Evolutionary conservation across 1,140 invertebrate genomes (phyloP), one percentile per base, ranked within the genome.

Genomic region (Popillia japonica): DNA sequence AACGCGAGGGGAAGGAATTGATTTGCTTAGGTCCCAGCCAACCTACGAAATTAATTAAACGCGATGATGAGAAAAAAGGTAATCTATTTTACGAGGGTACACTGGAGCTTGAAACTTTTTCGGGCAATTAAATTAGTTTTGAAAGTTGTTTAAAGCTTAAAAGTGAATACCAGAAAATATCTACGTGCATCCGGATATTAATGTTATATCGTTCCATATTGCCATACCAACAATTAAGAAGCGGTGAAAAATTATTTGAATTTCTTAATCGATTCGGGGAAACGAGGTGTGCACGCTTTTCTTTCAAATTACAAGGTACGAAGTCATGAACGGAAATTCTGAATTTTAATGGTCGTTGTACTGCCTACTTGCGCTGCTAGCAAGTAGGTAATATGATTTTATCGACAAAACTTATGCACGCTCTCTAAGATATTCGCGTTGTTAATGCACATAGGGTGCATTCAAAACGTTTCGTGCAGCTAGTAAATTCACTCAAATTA

Each of bases 21-120:
- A 68, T 68, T 68, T 68, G 61, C 61, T 68, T 68, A 68, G 61
- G 17, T 68, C 61, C 27, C 61, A 22, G 11, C 61, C 20, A 34
- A 68, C 61, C 61, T 68, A 68, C 61, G 61, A 68, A 68, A 68
- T 68, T 68, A 68, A 68, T 68, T 68, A 68, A 68, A 68, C 61
- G 20, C 22, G 61, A 68, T 34, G 61, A 27, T 34, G 22, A 22
- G 61, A 68, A 68, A 68, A 68, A 68, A 68, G 48, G 61, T 68
- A 68, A 68, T 68, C 61, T 68, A 68, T 68, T 68, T 68, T 68
- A 68, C 27, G 22, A 34, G 61, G 61, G 61, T 68, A 34, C 44
- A 48, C 10, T 3, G 27, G 27, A 68, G 61, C 22, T 68, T 68
- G 20, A 22, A 68, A 68, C 61, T 68, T 68, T 68, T 55, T 17